These are phyloP conservation scores for Dasypolia templi DNA, from an alignment of 2,888 invertebrate genomes.

Conservation along the genomic window DNA sequence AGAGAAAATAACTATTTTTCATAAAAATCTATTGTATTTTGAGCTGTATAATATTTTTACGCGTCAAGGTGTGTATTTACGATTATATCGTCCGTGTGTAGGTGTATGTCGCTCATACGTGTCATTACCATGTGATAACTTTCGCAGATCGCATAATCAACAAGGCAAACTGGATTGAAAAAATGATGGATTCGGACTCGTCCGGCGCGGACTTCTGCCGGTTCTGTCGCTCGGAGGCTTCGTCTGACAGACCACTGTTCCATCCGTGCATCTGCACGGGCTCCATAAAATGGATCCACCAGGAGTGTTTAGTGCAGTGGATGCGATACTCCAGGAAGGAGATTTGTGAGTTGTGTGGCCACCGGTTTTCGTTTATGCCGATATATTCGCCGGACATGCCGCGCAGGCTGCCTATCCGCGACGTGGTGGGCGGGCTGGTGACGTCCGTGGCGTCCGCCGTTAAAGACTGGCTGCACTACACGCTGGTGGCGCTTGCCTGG, in stretches of 20 bases:
- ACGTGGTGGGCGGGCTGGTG: slow-evolving; percentile 97
- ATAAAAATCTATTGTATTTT: slow-evolving; percentile 75
- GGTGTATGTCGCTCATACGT: slow-evolving; percentile 51
- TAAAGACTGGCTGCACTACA: slow-evolving; percentile 99
- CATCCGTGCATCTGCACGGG: slow-evolving; percentile 99
- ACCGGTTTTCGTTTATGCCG: slow-evolving; percentile 99
- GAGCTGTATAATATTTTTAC: slow-evolving; percentile 69
- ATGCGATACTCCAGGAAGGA: slow-evolving; percentile 99
- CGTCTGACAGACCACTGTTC: slow-evolving; percentile 97
- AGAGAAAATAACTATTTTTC: slow-evolving; percentile 73
- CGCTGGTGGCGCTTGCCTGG: slow-evolving; percentile 99
- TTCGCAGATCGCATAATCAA: slow-evolving; percentile 82
- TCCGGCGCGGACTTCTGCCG: slow-evolving; percentile 97
- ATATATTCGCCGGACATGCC: slow-evolving; percentile 99
- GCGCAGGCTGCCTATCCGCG: slow-evolving; percentile 97
- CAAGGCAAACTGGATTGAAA: slow-evolving; percentile 86
- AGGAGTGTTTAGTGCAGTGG: slow-evolving; percentile 99
- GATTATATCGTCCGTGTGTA: slow-evolving; percentile 38
- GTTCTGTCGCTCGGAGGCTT: slow-evolving; percentile 98
- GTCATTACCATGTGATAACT: slow-evolving; percentile 68
- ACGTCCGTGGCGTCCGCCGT: slow-evolving; percentile 97
- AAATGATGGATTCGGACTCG: slow-evolving; percentile 88
- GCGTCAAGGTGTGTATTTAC: slow-evolving; percentile 71
- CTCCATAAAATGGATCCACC: slow-evolving; percentile 99
- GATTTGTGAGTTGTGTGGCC: slow-evolving; percentile 99